Evolutionary conservation across 1,140 invertebrate genomes (phyloP), one percentile per base, ranked within the genome.

Genomic region (Pseudachorutes palmiensis): DNA sequence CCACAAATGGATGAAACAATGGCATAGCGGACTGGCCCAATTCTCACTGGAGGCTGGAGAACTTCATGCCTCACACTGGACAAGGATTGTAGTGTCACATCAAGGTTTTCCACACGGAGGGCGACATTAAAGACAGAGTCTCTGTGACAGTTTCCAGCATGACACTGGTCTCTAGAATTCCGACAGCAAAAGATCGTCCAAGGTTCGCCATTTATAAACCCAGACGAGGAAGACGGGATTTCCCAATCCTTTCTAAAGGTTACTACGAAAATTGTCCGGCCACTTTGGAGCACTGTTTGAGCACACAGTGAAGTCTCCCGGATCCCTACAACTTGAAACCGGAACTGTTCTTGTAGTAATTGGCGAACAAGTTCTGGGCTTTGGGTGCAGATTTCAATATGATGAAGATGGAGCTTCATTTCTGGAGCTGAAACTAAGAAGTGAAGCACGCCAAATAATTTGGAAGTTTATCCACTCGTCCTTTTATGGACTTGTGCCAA

Each of bases 41-140:
- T 28, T n/a, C 48, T 63, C 36, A 80, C 78, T 2, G 76, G 65
- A 14, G 73, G 65, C 55, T 74, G 74, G 22, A 79, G n/a, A 12
- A 81, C 61, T 31, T 64, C 41, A 0, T 72, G 76, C 60, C 67
- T 59, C 45, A 41, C 64, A 30, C 70, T 65, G 12, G 59, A 31
- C 12, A 80, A 66, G 24, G 69, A 72, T 3, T 77, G 66, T 1
- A 79, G 67, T 48, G 74, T 72, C 9, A 29, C 16, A 30, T 75
- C 65, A 0, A 83, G 73, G 73, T 82, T 72, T 66, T 77, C 77
- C 0, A 82, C 80, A 66, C 76, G 73, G n/a, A 83, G 70, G 26
- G 81, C 80, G 1, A 82, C 74, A 70, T 83, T 82, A 62, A 80
- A 80, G 0, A 82, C 81, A 19, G 81, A 77, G 67, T 81, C 79